Evolutionary conservation across 2,797 vertebrate species (phyloP), one percentile per base, ranked within the genome.

Genomic region (Syndactyla subalaris): DNA sequence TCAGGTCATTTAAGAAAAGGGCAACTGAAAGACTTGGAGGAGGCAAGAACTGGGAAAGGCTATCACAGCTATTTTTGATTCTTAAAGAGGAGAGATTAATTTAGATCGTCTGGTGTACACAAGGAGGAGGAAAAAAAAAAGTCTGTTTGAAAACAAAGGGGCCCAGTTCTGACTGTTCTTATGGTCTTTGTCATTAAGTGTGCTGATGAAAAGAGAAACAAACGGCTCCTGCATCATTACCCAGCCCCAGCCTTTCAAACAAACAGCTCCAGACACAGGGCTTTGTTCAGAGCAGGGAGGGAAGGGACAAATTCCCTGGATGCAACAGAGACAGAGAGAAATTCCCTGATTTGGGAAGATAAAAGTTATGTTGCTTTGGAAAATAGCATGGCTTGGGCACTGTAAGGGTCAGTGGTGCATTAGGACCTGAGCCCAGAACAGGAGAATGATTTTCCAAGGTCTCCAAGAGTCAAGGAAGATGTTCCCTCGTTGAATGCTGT

Each of bases 1-100:
- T 70, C 71, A 32, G 89, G 94, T 87, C 92, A 79, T 21, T 1
- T 18, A 21, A 48, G 70, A 78, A 88, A 79, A 74, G 26, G 29
- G 76, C 30, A 68, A 15, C 80, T 4, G 38, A 48, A 38, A 93
- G 54, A 20, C 62, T 82, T 7, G 70, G 73, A 88, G 82, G 70
- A 95, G 66, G 73, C 54, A 86, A 62, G 55, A 70, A 11, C 81
- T 92, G 75, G 48, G 79, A 89, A 95, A 91, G 87, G 78, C 94
- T 48, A 73, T 59, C 81, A 24, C 63, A 46, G 84, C 74, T 91
- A 80, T 89, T 87, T 94, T 18, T 34, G 54, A 32, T 77, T 55
- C 57, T 67, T 48, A 17, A 65, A 75, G 84, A 87, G 86, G 61
- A 59, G 84, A 75, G 81, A 86, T 88, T 83, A 87, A 91, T 89